Evolutionary conservation across 2,888 invertebrate species (phyloP).

Genomic region (Agrotis segetum): DNA sequence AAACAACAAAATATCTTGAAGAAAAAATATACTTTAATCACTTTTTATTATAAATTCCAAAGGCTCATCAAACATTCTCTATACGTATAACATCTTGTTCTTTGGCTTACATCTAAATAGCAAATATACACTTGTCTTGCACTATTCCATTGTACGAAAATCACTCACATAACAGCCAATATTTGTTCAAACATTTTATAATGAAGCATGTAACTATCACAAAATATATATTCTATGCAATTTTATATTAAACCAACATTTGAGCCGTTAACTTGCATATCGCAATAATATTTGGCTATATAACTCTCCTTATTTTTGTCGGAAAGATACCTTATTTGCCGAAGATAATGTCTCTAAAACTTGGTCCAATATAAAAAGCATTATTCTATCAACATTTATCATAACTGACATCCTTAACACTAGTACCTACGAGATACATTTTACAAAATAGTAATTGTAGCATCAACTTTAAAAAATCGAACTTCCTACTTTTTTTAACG

Average conservation of each 20-base stretch:
- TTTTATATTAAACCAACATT: constrained; percentile 14
- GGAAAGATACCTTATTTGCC: background rate
- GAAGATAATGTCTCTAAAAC: background rate
- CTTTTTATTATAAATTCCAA: constrained; percentile 49
- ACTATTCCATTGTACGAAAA: constrained; percentile 62
- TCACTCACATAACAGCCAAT: constrained; percentile 65
- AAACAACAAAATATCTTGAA: constrained; percentile 17
- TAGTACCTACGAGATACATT: constrained; percentile 1
- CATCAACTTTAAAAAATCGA: constrained; percentile 4
- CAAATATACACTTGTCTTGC: constrained; percentile 58
- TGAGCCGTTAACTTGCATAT: background rate
- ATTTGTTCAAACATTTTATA: constrained; percentile 51
- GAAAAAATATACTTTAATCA: constrained; percentile 57
- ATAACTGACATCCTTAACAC: constrained; percentile 9
- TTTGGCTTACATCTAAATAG: constrained; percentile 66
- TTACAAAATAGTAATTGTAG: constrained; percentile 13
- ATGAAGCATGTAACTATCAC: constrained; percentile 55
- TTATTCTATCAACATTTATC: constrained; percentile 8
- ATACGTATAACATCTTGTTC: constrained; percentile 60
- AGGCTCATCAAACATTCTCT: constrained; percentile 37
- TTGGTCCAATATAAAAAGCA: constrained; percentile 18
- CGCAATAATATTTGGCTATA: background rate
- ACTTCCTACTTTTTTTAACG: constrained; percentile 17
- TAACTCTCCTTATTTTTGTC: background rate
- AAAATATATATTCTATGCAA: constrained; percentile 32